Evolutionary conservation across 2,113 vertebrate genomes (phyloP).

Genomic region (Bettongia penicillata): DNA sequence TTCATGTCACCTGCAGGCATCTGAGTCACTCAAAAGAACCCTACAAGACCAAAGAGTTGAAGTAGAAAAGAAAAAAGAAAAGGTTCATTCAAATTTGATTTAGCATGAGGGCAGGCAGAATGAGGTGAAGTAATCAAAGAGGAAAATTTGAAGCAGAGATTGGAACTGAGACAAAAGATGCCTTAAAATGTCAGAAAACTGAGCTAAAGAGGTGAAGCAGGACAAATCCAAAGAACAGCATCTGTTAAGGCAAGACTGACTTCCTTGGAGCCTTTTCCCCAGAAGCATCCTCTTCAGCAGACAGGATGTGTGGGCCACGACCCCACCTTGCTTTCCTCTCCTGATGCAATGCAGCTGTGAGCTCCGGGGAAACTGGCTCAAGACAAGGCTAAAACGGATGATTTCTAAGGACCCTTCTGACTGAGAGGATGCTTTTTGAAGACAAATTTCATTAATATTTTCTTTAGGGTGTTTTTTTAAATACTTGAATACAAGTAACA

Average conservation of each 20-base stretch:
- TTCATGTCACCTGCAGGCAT: neutral
- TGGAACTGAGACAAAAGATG: neutral
- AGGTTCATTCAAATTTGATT: neutral
- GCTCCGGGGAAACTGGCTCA: neutral
- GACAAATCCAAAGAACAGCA: neutral
- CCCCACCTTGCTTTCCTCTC: neutral
- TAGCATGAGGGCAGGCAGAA: neutral
- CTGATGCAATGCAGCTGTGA: conserved; percentile 1
- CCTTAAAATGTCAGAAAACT: neutral
- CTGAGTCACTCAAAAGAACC: neutral
- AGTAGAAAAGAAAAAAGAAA: neutral
- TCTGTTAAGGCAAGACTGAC: neutral
- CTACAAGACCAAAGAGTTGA: neutral
- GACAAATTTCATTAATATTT: neutral
- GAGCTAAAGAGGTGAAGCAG: neutral
- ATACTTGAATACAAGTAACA: neutral
- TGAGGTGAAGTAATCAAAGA: neutral
- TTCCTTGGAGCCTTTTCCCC: neutral
- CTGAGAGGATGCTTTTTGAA: neutral
- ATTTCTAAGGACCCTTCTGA: neutral
- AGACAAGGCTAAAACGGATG: neutral
- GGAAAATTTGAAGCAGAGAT: neutral
- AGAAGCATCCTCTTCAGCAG: neutral
- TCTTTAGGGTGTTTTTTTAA: neutral
- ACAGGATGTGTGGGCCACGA: neutral